phyloP scores from a whole-genome alignment of 2,888 invertebrate genomes.

The Macroteleia sp. region DNA sequence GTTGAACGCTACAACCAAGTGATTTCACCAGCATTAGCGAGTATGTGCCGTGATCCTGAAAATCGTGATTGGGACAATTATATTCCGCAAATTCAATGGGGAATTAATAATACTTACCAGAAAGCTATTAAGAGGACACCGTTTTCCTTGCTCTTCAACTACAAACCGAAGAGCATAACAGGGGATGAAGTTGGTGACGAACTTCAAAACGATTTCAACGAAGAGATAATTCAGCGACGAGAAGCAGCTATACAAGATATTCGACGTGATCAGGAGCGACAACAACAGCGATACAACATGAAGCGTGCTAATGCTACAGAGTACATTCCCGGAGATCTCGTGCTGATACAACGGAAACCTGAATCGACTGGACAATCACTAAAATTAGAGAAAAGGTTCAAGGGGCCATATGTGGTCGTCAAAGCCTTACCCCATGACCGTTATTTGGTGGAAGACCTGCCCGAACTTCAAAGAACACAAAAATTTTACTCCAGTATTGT shows the following conservation, averaged over 20 bases:
- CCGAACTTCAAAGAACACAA: constrained; percentile 54
- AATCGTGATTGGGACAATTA: background rate
- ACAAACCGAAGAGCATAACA: background rate
- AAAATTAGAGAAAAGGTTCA: constrained; percentile 63
- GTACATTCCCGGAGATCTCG: constrained; percentile 62
- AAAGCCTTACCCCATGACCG: constrained; percentile 67
- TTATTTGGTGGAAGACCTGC: constrained; percentile 66
- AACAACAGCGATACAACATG: background rate
- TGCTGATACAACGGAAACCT: constrained; percentile 59
- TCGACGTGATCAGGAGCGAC: background rate
- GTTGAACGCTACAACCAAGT: constrained; percentile 75
- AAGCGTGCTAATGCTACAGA: constrained; percentile 37
- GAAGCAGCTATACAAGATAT: background rate
- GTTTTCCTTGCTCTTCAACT: background rate
- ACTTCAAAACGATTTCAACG: background rate
- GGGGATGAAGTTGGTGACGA: background rate
- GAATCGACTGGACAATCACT: constrained; percentile 63
- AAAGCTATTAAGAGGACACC: constrained; percentile 3
- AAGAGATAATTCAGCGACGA: background rate
- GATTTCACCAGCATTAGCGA: constrained; percentile 30
- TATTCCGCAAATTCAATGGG: background rate
- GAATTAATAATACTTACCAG: constrained; percentile 1
- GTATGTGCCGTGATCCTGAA: background rate
- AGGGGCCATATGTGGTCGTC: constrained; percentile 67
- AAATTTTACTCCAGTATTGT: constrained; percentile 50